Conservation (phyloP, 2,113 vertebrate species). For the Menura novaehollandiae region DNA sequence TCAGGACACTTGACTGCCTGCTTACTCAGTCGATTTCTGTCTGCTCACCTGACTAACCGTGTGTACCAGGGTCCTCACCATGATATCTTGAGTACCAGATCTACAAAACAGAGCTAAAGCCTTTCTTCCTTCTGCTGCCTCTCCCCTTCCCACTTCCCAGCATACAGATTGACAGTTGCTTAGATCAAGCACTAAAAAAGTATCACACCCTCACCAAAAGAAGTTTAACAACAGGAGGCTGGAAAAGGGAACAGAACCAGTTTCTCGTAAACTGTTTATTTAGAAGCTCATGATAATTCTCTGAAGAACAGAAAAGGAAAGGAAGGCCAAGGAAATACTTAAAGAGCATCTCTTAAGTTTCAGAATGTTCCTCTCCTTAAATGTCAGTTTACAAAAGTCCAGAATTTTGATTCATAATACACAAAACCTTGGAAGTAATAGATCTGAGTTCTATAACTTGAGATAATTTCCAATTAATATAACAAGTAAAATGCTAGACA, state of each 20-base stretch:
- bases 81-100: background rate
- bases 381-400: background rate
- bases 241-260: background rate
- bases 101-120: background rate
- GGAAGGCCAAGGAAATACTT: background rate
- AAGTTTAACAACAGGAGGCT: background rate
- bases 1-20: background rate
- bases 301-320: background rate
- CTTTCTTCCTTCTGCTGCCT: background rate
- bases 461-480: background rate
- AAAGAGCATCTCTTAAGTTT: background rate
- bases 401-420: background rate
- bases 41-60: rapidly evolving
- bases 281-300: background rate
- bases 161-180: background rate
- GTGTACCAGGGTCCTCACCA: background rate
- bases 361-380: background rate
- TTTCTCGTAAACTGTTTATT: background rate
- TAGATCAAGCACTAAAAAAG: background rate
- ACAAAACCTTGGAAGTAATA: background rate
- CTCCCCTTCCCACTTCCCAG: background rate
- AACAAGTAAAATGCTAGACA: background rate
- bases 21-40: background rate
- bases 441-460: background rate
- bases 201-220: background rate